phyloP scores from a whole-genome alignment of 1,140 invertebrate genomes.

The Cydia amplana region DNA sequence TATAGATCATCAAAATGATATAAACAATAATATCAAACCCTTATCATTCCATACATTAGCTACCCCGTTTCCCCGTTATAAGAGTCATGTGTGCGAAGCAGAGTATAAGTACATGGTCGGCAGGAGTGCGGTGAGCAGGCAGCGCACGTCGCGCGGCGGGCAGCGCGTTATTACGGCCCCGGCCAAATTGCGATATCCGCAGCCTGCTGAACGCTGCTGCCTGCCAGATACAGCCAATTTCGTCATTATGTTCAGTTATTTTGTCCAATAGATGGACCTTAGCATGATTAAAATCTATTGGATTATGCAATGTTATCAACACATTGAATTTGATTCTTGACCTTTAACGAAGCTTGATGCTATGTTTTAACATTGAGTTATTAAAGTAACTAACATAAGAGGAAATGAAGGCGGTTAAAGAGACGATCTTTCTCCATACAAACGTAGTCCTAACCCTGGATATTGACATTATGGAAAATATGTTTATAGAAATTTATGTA shows the following conservation, averaged over 20 bases:
- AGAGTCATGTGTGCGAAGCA: not conserved
- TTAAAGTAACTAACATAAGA: too few species aligned
- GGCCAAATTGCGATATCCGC: conserved; percentile 72
- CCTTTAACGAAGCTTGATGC: too few species aligned
- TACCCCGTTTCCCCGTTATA: conserved; percentile 33
- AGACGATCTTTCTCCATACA: too few species aligned
- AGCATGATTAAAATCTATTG: not conserved
- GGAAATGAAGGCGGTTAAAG: too few species aligned
- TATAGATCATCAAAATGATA: not conserved
- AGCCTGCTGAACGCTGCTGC: conserved; percentile 45
- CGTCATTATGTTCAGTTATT: conserved; percentile 34
- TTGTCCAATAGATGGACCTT: conserved; percentile 3
- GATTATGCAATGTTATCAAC: not conserved
- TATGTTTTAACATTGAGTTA: too few species aligned
- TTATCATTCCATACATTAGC: not conserved
- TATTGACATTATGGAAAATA: too few species aligned
- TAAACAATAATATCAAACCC: not conserved
- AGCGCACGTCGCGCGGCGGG: conserved; percentile 58
- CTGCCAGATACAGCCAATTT: conserved; percentile 40
- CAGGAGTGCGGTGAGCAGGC: conserved; percentile 38
- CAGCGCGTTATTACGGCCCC: conserved; percentile 60
- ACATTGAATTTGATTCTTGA: not conserved
- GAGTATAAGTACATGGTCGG: too few species aligned
- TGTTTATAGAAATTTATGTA: too few species aligned
- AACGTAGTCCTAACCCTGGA: too few species aligned